Evolutionary conservation across 37 sponge, comb jelly and placozoan genomes (phyloP), one percentile per base, ranked within the genome.

Genomic region (Cladorhizidae sp.): DNA sequence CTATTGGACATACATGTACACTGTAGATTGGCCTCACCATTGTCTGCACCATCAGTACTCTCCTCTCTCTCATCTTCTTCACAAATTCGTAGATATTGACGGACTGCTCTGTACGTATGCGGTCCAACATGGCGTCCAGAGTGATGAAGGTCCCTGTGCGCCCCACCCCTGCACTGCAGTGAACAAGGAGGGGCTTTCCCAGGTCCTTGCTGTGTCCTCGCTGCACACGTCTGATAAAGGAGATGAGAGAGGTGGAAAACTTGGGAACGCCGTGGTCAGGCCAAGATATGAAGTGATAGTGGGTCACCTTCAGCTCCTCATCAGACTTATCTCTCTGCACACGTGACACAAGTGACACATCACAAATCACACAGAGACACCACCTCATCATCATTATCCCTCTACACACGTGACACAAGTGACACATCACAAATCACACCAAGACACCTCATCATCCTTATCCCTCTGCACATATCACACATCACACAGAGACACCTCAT

Each of bases 141-240:
- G 64, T 61, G 57, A 92, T 92, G 90, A 89, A 89, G 35, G 93
- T 92, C 1, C 93, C 93, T 28, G 93, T 92, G 5, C 93, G 63
- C 9, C 93, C 93, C 77, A 92, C 93, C 33, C 93, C 93, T 31
- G 90, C 93, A 84, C 93, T 95, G 87, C 95, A 95, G 84, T 95
- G 95, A 33, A 91, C 94, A 55, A 95, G 67, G 0, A 91, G 72
- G 29, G 86, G 90, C 7, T 51, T 28, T 21, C 73, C 73, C 32
- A 55, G 45, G 36, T 83, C 84, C 50, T 76, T 79, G 63, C 72
- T 72, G 61, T 90, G 91, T 31, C 52, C 75, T 50, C 75, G 62
- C 61, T 90, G 91, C 25, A 89, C 89, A 22, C 86, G 62, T 29
- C 81, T 40, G 36, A 95, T 85, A 62, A 92, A 95, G 39, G 80